These are phyloP conservation scores for Masnerella sp. DNA, from an alignment of 2,888 invertebrate species.

Conservation along the genomic window DNA sequence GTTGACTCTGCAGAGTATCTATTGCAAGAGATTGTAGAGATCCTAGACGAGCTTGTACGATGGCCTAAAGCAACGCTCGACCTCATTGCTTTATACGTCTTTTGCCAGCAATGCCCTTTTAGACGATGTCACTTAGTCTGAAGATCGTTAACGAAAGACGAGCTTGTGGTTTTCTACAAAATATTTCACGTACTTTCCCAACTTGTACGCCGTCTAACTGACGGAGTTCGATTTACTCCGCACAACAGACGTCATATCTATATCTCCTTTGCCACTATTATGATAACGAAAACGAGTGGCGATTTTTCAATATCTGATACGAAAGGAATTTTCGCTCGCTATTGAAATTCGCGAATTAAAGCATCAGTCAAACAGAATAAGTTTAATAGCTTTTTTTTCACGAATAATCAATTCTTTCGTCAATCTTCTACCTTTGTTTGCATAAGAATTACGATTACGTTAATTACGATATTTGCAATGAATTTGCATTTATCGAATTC, in stretches of 20 bases:
- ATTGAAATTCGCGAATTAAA: too few species aligned
- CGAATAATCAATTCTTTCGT: too few species aligned
- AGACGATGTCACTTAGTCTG: slow-evolving; percentile 55
- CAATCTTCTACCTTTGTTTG: too few species aligned
- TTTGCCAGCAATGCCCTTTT: slow-evolving; percentile 57
- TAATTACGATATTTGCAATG: too few species aligned
- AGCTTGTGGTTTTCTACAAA: slow-evolving; percentile 46
- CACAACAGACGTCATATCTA: slow-evolving; percentile 13
- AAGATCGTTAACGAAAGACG: slow-evolving; percentile 56
- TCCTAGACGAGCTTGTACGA: slow-evolving; percentile 52
- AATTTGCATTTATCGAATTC: too few species aligned
- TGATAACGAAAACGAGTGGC: slow-evolving; percentile 14
- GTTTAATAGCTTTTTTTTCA: too few species aligned
- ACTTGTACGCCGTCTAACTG: slow-evolving; percentile 14
- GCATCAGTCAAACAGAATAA: too few species aligned
- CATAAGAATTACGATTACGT: too few species aligned
- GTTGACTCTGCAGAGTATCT: slow-evolving; percentile 59
- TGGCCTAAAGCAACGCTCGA: slow-evolving; percentile 59
- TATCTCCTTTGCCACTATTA: slow-evolving; percentile 1
- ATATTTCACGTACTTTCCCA: slow-evolving; percentile 43
- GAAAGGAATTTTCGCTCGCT: background rate
- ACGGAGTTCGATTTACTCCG: slow-evolving; percentile 29
- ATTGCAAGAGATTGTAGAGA: slow-evolving; percentile 59
- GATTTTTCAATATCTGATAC: slow-evolving; percentile 1
- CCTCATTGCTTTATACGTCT: slow-evolving; percentile 60